A percentile compares a stretch with the other conserved stretches of the same genome.
phyloP scores from a whole-genome alignment of 2,888 invertebrate genomes.

The Volucella bombylans region DNA sequence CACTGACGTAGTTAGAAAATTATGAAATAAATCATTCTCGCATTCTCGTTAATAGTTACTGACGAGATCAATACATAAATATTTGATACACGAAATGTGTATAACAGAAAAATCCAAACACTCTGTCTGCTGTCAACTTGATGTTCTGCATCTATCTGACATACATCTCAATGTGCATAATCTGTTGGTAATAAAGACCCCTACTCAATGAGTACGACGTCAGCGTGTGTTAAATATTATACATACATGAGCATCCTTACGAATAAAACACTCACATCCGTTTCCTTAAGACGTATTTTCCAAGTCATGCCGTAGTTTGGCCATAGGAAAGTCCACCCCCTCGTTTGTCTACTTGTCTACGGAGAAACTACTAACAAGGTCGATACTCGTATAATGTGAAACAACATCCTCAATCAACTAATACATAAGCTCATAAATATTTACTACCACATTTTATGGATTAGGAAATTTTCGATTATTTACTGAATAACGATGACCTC shows the following conservation, averaged over 20 bases:
- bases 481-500: constrained; percentile 62
- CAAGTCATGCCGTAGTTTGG: neutral
- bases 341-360: neutral
- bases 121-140: neutral
- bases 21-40: neutral
- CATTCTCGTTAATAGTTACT: neutral
- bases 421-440: constrained; percentile 63
- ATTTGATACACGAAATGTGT: constrained; percentile 14
- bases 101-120: neutral
- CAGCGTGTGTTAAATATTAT: neutral
- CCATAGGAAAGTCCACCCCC: neutral
- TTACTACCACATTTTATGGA: constrained; percentile 61
- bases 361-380: neutral
- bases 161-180: neutral
- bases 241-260: neutral
- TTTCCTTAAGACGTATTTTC: neutral
- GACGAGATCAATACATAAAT: constrained; percentile 12
- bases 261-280: neutral
- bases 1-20: neutral
- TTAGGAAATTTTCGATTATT: constrained; percentile 59
- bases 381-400: constrained; percentile 17
- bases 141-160: neutral
- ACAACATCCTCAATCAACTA: constrained; percentile 56
- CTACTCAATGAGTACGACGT: neutral
- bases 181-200: neutral